Percentiles rank a stretch among this genome's conserved stretches.
These are phyloP conservation scores for Chironomus tentans DNA, from an alignment of 2,888 invertebrate species.

Conservation along the genomic window DNA sequence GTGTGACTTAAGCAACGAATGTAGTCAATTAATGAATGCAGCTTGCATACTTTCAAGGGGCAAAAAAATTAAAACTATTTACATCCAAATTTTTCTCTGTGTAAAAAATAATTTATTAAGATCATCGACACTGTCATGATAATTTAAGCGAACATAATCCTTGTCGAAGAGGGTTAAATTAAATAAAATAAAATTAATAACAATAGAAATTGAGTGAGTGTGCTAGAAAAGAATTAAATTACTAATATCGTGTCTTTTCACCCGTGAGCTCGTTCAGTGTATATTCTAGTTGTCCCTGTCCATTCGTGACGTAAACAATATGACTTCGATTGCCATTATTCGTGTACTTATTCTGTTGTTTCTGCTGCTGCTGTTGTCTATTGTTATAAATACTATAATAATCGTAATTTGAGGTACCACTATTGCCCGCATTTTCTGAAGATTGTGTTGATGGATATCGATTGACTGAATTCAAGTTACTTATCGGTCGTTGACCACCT, in stretches of 20 bases:
- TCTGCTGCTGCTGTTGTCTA: not conserved
- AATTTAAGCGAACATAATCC: too few species aligned
- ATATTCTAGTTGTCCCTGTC: constrained; percentile 37
- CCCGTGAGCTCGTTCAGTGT: constrained; percentile 33
- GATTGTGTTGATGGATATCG: constrained; percentile 3
- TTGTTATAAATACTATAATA: not conserved
- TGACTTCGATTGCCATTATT: constrained; percentile 31
- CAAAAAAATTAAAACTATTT: not conserved
- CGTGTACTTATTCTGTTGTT: not conserved
- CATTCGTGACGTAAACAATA: constrained; percentile 39
- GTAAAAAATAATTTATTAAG: too few species aligned
- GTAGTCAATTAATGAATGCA: not conserved
- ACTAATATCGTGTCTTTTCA: constrained; percentile 14
- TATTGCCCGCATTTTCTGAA: not conserved
- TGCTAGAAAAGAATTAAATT: not conserved
- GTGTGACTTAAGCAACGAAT: too few species aligned
- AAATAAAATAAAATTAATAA: too few species aligned
- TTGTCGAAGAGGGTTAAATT: too few species aligned
- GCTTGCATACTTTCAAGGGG: not conserved
- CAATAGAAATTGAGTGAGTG: too few species aligned
- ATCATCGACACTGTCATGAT: too few species aligned
- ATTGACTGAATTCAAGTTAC: not conserved
- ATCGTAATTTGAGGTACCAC: constrained; percentile 2
- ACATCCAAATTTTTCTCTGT: too few species aligned
- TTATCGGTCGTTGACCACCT: constrained; percentile 27